Percentiles rank a stretch among this genome's conserved stretches.
phyloP scores from a whole-genome alignment of 2,113 vertebrate genomes.

The Prunella fulvescens region DNA sequence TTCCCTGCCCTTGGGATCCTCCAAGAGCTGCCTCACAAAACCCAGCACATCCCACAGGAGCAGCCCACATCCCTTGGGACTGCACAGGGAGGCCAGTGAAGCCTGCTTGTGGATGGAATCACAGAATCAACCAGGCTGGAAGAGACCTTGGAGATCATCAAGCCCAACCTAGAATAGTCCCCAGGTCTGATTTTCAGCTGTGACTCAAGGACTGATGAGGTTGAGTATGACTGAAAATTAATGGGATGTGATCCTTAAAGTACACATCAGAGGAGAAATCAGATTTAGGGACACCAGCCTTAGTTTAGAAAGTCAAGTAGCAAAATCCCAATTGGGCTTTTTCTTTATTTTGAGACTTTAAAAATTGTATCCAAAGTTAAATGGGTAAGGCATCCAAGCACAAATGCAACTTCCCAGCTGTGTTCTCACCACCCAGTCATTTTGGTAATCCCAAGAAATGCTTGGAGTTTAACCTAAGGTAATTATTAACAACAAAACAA shows the following conservation, averaged over 20 bases:
- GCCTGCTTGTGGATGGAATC: neutral
- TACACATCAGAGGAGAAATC: neutral
- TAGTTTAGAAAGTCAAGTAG: neutral
- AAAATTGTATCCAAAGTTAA: neutral
- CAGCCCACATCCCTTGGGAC: neutral
- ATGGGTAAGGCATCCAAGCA: neutral
- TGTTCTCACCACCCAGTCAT: neutral
- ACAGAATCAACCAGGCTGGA: neutral
- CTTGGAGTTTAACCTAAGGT: neutral
- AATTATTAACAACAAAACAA: neutral
- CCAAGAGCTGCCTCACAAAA: neutral
- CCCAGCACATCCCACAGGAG: neutral
- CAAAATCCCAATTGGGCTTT: neutral
- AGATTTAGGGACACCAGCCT: neutral
- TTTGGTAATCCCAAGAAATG: neutral
- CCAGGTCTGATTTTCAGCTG: neutral
- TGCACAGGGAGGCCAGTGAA: neutral
- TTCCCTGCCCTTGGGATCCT: neutral
- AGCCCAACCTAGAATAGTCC: neutral
- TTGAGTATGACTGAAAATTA: neutral
- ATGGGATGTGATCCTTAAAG: neutral
- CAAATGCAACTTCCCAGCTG: neutral
- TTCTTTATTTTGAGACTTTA: neutral
- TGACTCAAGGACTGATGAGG: neutral
- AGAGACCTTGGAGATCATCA: neutral